phyloP scores from a whole-genome alignment of 64 coral and sea anemone species.

The Stichodactyla mertensii region DNA sequence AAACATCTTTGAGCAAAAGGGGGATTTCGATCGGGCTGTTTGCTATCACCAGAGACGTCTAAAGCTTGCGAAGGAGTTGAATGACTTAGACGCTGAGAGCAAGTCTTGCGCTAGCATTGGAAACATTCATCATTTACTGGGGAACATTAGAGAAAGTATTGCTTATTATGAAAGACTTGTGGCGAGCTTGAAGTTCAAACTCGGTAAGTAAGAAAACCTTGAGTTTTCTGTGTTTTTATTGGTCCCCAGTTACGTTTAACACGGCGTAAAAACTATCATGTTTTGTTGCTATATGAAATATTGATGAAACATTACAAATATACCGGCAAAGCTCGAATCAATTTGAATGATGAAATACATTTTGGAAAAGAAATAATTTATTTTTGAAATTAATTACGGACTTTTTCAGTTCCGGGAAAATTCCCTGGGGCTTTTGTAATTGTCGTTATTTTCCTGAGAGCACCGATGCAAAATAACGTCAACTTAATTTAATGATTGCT shows the following conservation, averaged over 20 bases:
- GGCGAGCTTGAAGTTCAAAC: constrained; percentile 82
- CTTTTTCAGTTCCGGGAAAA: not conserved
- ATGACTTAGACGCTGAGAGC: constrained; percentile 88
- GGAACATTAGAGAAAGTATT: constrained; percentile 83
- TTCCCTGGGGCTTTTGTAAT: not conserved
- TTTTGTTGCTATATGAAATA: not conserved
- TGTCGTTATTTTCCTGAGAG: not conserved
- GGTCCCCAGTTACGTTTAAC: not conserved
- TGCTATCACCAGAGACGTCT: constrained; percentile 74
- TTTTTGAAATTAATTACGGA: not conserved
- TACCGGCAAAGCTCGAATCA: not conserved
- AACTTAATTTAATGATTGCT: not conserved
- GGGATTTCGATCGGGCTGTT: constrained; percentile 74
- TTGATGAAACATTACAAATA: not conserved
- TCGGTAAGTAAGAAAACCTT: constrained; percentile 55
- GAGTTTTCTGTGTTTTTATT: not conserved
- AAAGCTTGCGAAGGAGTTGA: constrained; percentile 72
- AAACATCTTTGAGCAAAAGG: constrained; percentile 79
- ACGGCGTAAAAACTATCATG: not conserved
- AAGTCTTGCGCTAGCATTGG: constrained; percentile 83
- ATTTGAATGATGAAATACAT: not conserved
- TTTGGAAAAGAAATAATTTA: not conserved
- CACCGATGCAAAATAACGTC: not conserved
- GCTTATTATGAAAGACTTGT: constrained; percentile 81
- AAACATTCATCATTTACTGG: constrained; percentile 77